Evolutionary conservation across 1,140 invertebrate genomes (phyloP), one percentile per base, ranked within the genome.

Genomic region (Sarcophaga peregrina): DNA sequence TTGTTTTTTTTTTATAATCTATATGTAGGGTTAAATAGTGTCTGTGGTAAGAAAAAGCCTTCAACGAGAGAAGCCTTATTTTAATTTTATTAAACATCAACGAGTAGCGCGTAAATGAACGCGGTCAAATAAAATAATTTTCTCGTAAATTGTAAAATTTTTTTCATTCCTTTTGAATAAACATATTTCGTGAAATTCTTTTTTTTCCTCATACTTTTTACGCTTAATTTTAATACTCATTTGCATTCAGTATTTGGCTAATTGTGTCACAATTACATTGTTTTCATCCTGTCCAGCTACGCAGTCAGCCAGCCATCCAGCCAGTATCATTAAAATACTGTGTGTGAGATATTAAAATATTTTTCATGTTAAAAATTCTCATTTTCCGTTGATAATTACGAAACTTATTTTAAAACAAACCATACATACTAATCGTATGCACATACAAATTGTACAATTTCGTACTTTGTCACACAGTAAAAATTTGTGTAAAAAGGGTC

Each of bases 211-310:
- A 68, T 5, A 9, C n/a, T 11, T 20, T 68, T n/a, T 68, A 17
- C 6, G 17, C 7, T 68, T 5, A 25, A 20, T 17, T 17, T 17
- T 20, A 20, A 25, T 25, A 17, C 20, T 68, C 8, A 68, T 68
- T 68, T 68, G 62, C 62, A 68, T 68, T 68, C 62, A 6, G n/a
- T 68, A n/a, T 68, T 68, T 68, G 62, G 62, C 62, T 68, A 68
- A 68, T 68, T 68, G 62, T 20, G 62, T 68, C 62, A 68, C 62
- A n/a, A 68, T 68, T 68, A 25, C 62, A 68, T 68, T 20, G 62
- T 68, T 68, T 68, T 68, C 17, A 68, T 68, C 17, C 62, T 68
- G 62, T 68, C n/a, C n/a, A 6, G 13, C 25, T 37, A 37, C n/a
- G n/a, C n/a, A n/a, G n/a, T n/a, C n/a, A n/a, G n/a, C n/a, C n/a